phyloP scores from a whole-genome alignment of 2,113 vertebrate species.

The Pelvicachromis taeniatus region DNA sequence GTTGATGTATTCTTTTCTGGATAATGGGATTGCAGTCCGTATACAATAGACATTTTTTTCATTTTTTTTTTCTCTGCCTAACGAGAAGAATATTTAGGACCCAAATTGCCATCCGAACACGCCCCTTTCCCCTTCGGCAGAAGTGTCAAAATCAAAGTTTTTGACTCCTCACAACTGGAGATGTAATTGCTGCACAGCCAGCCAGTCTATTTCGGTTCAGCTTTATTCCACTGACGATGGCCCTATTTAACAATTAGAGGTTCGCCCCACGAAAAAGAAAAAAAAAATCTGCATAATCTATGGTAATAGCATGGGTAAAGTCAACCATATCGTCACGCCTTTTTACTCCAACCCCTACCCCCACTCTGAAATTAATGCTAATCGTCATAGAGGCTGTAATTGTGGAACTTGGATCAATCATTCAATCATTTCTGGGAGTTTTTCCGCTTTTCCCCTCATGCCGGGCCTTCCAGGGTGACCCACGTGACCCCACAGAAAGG shows the following conservation, averaged over 20 bases:
- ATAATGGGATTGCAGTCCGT: not conserved
- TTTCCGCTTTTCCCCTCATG: not conserved
- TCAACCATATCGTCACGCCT: slow-evolving; percentile 35
- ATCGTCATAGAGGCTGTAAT: slow-evolving; percentile 15
- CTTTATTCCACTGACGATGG: not conserved
- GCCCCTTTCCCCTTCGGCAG: not conserved
- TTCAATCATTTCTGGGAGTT: not conserved
- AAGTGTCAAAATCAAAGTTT: not conserved
- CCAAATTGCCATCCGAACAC: not conserved
- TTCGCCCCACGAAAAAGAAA: not conserved
- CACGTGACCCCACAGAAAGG: not conserved
- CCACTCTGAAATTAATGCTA: slow-evolving; percentile 22
- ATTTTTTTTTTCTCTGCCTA: not conserved
- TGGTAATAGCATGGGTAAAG: slow-evolving; percentile 35
- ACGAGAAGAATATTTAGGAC: not conserved
- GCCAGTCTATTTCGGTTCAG: not conserved
- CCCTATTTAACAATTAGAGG: slow-evolving; percentile 37
- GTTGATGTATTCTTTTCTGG: not conserved
- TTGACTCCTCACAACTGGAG: not conserved
- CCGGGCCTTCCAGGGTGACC: slow-evolving; percentile 10
- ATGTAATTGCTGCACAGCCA: not conserved
- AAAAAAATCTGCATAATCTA: slow-evolving; percentile 23
- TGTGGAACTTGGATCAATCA: slow-evolving; percentile 38
- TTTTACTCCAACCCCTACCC: not conserved
- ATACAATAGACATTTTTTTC: not conserved